A percentile compares a stretch with the other conserved stretches of the same genome.
These are phyloP conservation scores for Yoshiicerus persimilis DNA, from an alignment of 1,140 invertebrate species.

Conservation along the genomic window DNA sequence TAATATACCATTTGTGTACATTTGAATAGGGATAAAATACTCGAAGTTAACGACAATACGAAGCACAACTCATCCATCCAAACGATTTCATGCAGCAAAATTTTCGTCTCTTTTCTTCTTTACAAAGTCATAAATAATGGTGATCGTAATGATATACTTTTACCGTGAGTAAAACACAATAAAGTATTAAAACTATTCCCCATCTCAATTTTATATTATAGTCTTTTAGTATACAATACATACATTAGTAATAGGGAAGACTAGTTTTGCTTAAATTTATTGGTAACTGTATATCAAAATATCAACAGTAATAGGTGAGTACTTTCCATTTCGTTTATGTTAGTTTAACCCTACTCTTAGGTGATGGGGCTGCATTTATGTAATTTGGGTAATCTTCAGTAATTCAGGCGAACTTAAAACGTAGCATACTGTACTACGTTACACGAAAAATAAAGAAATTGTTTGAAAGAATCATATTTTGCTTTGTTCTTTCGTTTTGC, in stretches of 20 bases:
- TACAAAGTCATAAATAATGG: not conserved
- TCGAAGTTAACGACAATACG: not conserved
- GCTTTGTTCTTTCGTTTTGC: not conserved
- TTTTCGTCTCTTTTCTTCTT: not conserved
- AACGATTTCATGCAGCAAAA: not conserved
- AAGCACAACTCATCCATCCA: not conserved
- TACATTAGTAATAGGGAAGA: not conserved
- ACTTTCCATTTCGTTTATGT: not conserved
- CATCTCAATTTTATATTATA: not conserved
- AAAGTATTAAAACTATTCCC: not conserved
- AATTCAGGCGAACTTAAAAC: not conserved
- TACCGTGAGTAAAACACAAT: not conserved
- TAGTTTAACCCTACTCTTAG: not conserved
- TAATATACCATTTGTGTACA: not conserved
- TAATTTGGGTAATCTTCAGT: not conserved
- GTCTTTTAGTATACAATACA: too few relatives aligned
- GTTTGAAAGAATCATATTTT: not conserved
- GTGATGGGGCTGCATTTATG: not conserved
- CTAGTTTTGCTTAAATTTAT: not conserved
- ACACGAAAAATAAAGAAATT: not conserved
- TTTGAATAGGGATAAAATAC: not conserved
- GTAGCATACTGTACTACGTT: not conserved
- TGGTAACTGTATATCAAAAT: not conserved
- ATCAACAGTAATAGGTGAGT: too few relatives aligned
- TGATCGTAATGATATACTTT: constrained; percentile 1